Evolutionary conservation across 2,113 vertebrate genomes (phyloP).

Genomic region (Taurulus bubalis): DNA sequence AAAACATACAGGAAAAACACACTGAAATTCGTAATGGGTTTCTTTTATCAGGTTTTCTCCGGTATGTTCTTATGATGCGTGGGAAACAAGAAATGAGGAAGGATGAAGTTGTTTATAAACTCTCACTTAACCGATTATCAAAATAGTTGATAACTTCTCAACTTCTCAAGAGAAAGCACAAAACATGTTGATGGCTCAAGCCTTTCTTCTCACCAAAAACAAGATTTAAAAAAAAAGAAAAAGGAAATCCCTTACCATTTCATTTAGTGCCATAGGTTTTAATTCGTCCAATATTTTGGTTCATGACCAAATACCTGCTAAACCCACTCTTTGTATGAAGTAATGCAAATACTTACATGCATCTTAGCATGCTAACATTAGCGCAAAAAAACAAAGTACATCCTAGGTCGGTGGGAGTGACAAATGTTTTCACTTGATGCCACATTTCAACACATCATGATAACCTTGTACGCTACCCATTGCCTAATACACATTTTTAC

Average conservation of each 20-base stretch:
- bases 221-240: background rate
- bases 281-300: background rate
- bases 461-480: too few relatives aligned
- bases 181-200: background rate
- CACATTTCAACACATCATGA: background rate
- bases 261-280: background rate
- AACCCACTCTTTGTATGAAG: background rate
- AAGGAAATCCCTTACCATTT: background rate
- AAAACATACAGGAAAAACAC: background rate
- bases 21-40: background rate
- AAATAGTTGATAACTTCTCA: too few relatives aligned
- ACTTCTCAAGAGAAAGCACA: too few relatives aligned
- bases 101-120: background rate
- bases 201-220: background rate
- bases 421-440: background rate
- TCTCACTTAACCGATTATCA: background rate
- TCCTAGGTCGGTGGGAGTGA: too few relatives aligned
- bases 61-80: background rate
- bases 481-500: background rate
- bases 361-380: background rate
- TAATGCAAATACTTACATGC: background rate
- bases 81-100: background rate
- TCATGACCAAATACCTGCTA: background rate
- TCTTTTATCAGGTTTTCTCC: background rate
- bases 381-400: too few relatives aligned